Base-by-base conservation (phyloP, 2,888 invertebrate genomes). In the Lepidonotus clava region DNA sequence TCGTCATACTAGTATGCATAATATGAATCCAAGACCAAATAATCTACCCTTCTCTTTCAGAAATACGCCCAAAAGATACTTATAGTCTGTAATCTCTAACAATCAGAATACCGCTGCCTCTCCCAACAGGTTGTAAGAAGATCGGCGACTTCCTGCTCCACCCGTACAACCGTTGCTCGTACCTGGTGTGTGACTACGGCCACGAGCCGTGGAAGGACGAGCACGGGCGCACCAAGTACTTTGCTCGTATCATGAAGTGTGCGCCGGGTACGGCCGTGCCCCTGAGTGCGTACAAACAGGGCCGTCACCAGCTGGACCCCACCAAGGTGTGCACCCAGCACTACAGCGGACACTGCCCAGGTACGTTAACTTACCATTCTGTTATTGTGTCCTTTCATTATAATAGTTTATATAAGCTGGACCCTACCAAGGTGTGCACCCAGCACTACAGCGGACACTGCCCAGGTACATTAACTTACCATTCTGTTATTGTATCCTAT, bases 261-360 rank as follows among this genome's bases (percentile, higher is more conserved):
- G 80, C 80, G 32, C 80, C 80, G 18, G 80, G 80, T 11, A 80
- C 80, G 80, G 80, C 80, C 51, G 80, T 80, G 8, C 80, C 80
- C 28, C 41, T 11, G 32, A 24, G n/a, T 28, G 80, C 80, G 32
- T 80, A 80, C 51, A 41, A 28, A 2, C 24, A 80, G 1, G 80
- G 80, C 24, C 24, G 11, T 28, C 80, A 80, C 41, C 41, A 80
- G 18, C 80, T 80, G 41, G 24, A 46, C 51, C 80, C 80, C 24
- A 41, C 5, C 51, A 80, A 80, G 32, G 80, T 80, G 28, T 80
- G 80, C 80, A 80, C 80, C 1, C 24, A 80, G 41, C 80, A 80
- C 51, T 80, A 80, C 80, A 46, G 80, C 28, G 80, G 80, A 28
- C 41, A 41, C 24, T 80, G 80, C 34, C 80, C 80, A 80, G 80